A percentile compares a stretch with the other conserved stretches of the same genome.
Evolutionary conservation across 2,113 vertebrate genomes (phyloP).

Genomic region (Microtus oregoni): DNA sequence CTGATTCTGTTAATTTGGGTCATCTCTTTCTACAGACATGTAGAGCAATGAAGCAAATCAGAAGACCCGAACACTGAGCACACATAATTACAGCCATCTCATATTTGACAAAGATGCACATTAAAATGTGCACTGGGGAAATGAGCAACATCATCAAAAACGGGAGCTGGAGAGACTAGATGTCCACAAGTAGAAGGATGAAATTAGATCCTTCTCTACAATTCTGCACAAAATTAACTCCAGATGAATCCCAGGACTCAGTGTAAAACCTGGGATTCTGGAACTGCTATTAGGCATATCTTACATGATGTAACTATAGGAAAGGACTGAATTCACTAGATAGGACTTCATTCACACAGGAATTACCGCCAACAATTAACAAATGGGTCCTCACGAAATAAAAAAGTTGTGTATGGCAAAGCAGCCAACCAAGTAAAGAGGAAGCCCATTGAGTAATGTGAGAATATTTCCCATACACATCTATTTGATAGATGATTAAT

Average conservation of each 20-base stretch:
- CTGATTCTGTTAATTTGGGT: not conserved
- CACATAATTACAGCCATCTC: not conserved
- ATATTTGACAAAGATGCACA: not conserved
- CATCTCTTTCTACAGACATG: not conserved
- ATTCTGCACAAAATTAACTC: not conserved
- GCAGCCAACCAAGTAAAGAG: not conserved
- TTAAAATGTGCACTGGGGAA: not conserved
- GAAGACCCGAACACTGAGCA: not conserved
- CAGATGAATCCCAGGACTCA: not conserved
- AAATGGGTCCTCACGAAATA: not conserved
- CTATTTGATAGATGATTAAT: not conserved
- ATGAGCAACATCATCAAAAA: not conserved
- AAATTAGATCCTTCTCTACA: not conserved
- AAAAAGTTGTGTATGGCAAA: not conserved
- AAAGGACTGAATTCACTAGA: not conserved
- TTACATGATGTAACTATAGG: not conserved
- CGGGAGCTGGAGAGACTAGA: not conserved
- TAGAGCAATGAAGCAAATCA: not conserved
- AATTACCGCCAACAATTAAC: not conserved
- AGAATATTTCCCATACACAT: not conserved
- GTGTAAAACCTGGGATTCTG: not conserved
- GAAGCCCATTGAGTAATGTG: not conserved
- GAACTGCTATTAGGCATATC: not conserved
- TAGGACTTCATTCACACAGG: not conserved
- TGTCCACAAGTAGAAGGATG: not conserved